Percentiles rank a stretch among this genome's conserved stretches.
phyloP scores from a whole-genome alignment of 2,797 vertebrate genomes.

The Cryptoblepharus egeriae region DNA sequence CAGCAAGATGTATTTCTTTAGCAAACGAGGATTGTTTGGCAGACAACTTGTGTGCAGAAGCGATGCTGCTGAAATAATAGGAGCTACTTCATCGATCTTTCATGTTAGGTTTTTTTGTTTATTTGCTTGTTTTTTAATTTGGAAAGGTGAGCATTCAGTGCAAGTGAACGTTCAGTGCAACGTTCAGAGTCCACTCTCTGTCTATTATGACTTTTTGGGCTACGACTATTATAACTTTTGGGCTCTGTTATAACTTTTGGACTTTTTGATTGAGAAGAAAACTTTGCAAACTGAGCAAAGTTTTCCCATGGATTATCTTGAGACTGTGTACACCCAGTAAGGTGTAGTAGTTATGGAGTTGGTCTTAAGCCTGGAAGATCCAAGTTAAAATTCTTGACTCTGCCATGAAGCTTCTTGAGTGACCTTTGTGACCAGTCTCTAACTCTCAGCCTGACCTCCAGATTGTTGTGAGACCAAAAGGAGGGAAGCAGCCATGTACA shows the following conservation, averaged over 20 bases:
- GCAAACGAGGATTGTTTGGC: not conserved
- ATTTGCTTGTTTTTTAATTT: not conserved
- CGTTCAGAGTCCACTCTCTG: too few species aligned
- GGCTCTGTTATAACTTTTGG: too few species aligned
- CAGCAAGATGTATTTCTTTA: not conserved
- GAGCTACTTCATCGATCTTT: constrained; percentile 11
- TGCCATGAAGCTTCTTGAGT: too few species aligned
- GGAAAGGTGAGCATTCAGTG: not conserved
- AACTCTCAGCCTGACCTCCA: too few species aligned
- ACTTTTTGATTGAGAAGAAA: too few species aligned
- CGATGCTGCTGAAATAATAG: not conserved
- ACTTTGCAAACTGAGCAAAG: not conserved
- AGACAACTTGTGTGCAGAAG: not conserved
- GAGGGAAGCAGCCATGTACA: too few species aligned
- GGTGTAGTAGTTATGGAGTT: not conserved
- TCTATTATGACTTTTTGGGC: not conserved
- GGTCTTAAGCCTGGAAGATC: too few species aligned
- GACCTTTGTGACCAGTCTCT: too few species aligned
- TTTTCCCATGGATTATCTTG: not conserved
- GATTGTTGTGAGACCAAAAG: too few species aligned
- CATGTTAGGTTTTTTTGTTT: not conserved
- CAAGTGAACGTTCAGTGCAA: too few species aligned
- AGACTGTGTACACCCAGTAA: not conserved
- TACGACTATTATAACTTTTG: too few species aligned
- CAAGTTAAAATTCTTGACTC: too few species aligned